Conservation (phyloP, 2,113 vertebrate genomes). For the Mungos mungo region DNA sequence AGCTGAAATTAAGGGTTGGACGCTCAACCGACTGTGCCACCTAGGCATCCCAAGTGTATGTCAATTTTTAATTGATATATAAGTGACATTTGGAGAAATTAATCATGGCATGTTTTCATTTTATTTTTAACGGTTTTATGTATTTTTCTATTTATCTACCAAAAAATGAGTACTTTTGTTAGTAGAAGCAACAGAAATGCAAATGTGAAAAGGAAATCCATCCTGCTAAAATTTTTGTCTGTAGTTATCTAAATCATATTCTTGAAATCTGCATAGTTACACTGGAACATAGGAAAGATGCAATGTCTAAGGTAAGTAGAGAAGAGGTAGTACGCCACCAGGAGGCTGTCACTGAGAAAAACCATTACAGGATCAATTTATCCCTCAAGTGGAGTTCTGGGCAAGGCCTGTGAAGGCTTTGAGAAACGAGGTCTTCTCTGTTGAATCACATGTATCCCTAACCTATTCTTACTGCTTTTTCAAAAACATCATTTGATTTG, state of each 20-base stretch:
- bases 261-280: slow-evolving; percentile 21
- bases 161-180: background rate
- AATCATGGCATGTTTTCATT: background rate
- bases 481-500: slow-evolving; percentile 5
- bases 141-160: background rate
- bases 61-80: background rate
- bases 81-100: background rate
- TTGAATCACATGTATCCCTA: background rate
- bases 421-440: background rate
- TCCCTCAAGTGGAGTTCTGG: background rate
- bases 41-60: background rate
- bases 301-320: slow-evolving; percentile 13
- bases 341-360: background rate
- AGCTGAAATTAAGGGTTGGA: no score
- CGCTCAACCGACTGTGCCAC: no score
- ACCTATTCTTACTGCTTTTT: background rate
- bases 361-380: background rate
- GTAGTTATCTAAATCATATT: background rate
- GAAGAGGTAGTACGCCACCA: background rate
- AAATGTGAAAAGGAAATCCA: slow-evolving; percentile 47
- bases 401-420: background rate
- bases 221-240: background rate
- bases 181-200: background rate
- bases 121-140: background rate
- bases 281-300: background rate